phyloP scores from a whole-genome alignment of 1,140 invertebrate genomes.

The Pristionchus pacificus region DNA sequence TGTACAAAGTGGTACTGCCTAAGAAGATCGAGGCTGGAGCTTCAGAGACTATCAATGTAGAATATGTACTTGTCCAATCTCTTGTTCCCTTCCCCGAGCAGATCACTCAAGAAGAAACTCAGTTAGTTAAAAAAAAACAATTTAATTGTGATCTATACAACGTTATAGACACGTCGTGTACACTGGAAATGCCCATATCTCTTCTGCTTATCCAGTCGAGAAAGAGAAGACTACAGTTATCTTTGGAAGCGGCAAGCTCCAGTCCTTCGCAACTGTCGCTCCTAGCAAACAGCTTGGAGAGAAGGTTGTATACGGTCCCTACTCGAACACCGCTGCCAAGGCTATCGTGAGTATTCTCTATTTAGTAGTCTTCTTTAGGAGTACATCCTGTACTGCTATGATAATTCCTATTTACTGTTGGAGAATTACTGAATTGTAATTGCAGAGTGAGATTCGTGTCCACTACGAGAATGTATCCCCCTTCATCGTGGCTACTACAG shows the following conservation, averaged over 20 bases:
- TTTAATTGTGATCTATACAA: slow-evolving; percentile 11
- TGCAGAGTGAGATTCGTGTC: slow-evolving; percentile 58
- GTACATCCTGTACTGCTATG: too few species aligned
- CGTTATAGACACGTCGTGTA: slow-evolving; percentile 46
- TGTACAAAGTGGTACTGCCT: slow-evolving; percentile 49
- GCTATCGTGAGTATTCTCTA: too few species aligned
- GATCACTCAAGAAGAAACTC: slow-evolving; percentile 48
- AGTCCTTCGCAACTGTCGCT: slow-evolving; percentile 41
- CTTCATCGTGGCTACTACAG: slow-evolving; percentile 80
- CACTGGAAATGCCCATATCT: slow-evolving; percentile 41
- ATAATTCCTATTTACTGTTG: too few species aligned
- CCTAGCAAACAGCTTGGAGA: slow-evolving; percentile 42
- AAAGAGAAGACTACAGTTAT: slow-evolving; percentile 43
- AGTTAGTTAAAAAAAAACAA: too few species aligned
- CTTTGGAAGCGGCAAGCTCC: slow-evolving; percentile 40
- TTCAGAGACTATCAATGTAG: slow-evolving; percentile 38
- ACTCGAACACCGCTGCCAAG: slow-evolving; percentile 42
- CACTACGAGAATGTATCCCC: slow-evolving; percentile 96
- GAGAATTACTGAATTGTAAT: too few species aligned
- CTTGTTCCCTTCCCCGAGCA: slow-evolving; percentile 43
- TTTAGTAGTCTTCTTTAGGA: too few species aligned
- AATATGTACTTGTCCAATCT: slow-evolving; percentile 37
- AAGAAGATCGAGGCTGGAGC: too few species aligned
- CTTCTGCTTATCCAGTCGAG: slow-evolving; percentile 37
- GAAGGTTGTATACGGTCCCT: slow-evolving; percentile 49